Base-by-base conservation (phyloP, 2,797 vertebrate genomes). In the Hypotaenidia okinawae region DNA sequence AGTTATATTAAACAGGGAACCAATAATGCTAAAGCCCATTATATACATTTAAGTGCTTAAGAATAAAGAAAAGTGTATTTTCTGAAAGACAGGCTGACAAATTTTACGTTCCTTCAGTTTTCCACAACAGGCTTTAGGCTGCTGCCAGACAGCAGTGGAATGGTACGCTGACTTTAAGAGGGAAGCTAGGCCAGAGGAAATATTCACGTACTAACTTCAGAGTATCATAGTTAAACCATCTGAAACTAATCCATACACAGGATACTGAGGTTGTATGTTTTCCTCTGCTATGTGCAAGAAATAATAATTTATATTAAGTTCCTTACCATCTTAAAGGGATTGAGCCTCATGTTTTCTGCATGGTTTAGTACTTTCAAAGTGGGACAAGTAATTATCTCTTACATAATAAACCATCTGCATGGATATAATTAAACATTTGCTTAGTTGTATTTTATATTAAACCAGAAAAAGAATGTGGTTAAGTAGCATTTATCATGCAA, bases 381-480 rank as follows among this genome's bases (percentile, higher is more conserved):
- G 94, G 95, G 94, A 90, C 94, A 92, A 95, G 87, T 94, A 96
- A 97, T 97, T 95, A 91, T 90, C 79, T 94, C 92, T 96, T 97
- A 97, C 90, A 93, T 97, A 97, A 97, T 96, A 97, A 96, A 90
- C 97, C 97, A 97, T 97, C 97, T 97, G 96, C 87, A 84, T 95
- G 90, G 94, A 94, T 95, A 95, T 96, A 96, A 96, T 97, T 96
- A 97, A 95, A 96, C 86, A 83, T 95, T 97, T 88, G 70, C 84
- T 94, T 32, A 47, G 77, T 94, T 88, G 84, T 88, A 90, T 90
- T 93, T 95, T 64, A 88, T 96, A 96, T 90, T 89, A 96, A 93
- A 96, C 77, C 70, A 96, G 85, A 68, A 95, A 93, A 94, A 94
- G 80, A 93, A 93, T 82, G 88, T 94, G 81, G 90, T 94, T 94